phyloP scores from a whole-genome alignment of 2,888 invertebrate genomes.

The Andrena haemorrhoa region DNA sequence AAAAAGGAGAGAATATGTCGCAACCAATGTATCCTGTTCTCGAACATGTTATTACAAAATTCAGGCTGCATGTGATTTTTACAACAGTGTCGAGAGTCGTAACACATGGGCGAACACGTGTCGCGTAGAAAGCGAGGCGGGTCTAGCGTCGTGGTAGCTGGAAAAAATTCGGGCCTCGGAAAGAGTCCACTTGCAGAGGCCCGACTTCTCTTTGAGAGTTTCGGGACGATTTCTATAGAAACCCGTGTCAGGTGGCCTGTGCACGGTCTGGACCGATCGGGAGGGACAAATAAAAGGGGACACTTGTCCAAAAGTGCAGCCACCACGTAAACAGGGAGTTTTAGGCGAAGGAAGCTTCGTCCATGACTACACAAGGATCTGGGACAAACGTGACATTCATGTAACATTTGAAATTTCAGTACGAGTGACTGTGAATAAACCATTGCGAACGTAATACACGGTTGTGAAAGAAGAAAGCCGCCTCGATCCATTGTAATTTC shows the following conservation, averaged over 20 bases:
- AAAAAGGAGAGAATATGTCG: constrained; percentile 8
- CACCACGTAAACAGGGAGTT: not conserved
- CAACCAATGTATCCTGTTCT: constrained; percentile 8
- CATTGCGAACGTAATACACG: no score
- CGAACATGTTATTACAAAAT: constrained; percentile 35
- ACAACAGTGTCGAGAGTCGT: constrained; percentile 9
- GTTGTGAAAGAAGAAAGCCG: no score
- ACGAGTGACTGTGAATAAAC: no score
- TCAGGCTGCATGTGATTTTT: constrained; percentile 31
- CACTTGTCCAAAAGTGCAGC: constrained; percentile 16
- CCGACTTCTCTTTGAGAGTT: not conserved
- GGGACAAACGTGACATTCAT: no score
- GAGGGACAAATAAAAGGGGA: constrained; percentile 8
- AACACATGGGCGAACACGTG: constrained; percentile 58
- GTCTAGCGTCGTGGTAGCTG: constrained; percentile 20
- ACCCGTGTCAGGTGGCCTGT: not conserved
- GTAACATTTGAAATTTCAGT: no score
- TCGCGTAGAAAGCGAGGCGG: constrained; percentile 41
- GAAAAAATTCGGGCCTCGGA: constrained; percentile 22
- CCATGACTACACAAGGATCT: no score
- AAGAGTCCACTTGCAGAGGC: constrained; percentile 17
- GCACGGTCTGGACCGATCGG: not conserved
- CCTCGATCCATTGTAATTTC: no score
- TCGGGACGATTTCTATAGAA: constrained; percentile 10
- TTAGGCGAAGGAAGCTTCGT: no score